Base-by-base conservation (phyloP, 2,797 vertebrate genomes). In the Trachurus trachurus region DNA sequence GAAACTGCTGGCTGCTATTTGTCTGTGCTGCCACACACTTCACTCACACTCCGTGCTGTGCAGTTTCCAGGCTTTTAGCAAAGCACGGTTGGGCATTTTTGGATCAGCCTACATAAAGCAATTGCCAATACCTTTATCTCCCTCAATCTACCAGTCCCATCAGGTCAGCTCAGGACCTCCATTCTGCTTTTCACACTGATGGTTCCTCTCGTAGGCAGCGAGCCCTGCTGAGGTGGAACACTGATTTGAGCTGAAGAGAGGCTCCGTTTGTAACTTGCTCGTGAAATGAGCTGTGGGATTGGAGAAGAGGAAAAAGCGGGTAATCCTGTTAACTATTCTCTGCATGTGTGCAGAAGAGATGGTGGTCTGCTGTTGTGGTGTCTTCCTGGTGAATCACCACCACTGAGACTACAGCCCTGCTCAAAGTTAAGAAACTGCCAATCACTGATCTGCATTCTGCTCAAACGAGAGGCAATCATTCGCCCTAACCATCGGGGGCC, bases 281-380 rank as follows among this genome's bases (percentile, higher is more conserved):
- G 75, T 66, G 71, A 84, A 89, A 87, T 69, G 61, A 80, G 76
- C 61, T 78, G 78, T 62, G 74, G 74, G 68, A 82, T 69, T 77
- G 53, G 75, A 74, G 66, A 58, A 72, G 66, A 81, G 49, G 64
- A 82, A 69, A 63, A 77, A 57, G 71, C 62, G 1, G 13, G 9
- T 86, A 86, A 88, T 88, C 79, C 54, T 64, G 65, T 83, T 85
- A 83, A 79, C 72, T 78, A 80, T 82, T 81, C 78, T 80, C 62
- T 65, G 58, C 53, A 63, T 62, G 64, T 82, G 66, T 89, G 78
- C 56, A 67, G 66, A 79, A 34, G 64, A 79, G 82, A 82, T 61
- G 82, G 22, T 70, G 50, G 67, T 67, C 81, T 50, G 54, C 78
- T 74, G 66, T 49, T 76, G 56, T 72, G 62, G 31, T 72, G 56